Evolutionary conservation across 2,797 vertebrate genomes (phyloP).

Genomic region (Pygocentrus nattereri): DNA sequence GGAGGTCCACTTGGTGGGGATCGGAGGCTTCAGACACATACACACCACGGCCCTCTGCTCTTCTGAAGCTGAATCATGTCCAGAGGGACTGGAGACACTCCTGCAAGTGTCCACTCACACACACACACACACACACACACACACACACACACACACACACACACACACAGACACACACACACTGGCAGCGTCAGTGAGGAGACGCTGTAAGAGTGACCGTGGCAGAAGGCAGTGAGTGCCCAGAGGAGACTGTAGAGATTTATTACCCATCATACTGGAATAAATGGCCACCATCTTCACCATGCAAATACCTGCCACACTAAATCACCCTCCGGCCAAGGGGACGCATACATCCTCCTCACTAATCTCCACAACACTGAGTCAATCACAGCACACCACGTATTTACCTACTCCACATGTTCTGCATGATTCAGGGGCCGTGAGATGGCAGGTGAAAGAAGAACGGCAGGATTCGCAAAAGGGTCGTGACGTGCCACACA

Average conservation of each 20-base stretch:
- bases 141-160: conserved; percentile 19
- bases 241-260: conserved; percentile 42
- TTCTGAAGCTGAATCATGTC: conserved; percentile 39
- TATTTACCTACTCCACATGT: conserved; percentile 49
- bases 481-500: not conserved
- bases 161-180: conserved; percentile 22
- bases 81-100: conserved; percentile 35
- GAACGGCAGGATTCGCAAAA: not conserved
- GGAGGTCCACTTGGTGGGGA: conserved; percentile 9
- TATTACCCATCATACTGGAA: conserved; percentile 46
- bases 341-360: conserved; percentile 12
- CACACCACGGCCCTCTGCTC: not conserved
- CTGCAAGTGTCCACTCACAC: conserved; percentile 1
- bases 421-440: conserved; percentile 18
- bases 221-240: conserved; percentile 10
- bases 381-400: conserved; percentile 38
- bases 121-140: conserved; percentile 16
- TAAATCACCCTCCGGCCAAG: conserved; percentile 47
- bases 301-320: conserved; percentile 51
- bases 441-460: conserved; percentile 14
- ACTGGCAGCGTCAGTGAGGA: conserved; percentile 8
- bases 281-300: conserved; percentile 49
- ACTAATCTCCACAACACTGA: conserved; percentile 45
- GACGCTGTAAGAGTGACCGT: conserved; percentile 27
- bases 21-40: not conserved